Base-by-base conservation (phyloP, 2,113 vertebrate genomes). In the Corvus hawaiiensis region DNA sequence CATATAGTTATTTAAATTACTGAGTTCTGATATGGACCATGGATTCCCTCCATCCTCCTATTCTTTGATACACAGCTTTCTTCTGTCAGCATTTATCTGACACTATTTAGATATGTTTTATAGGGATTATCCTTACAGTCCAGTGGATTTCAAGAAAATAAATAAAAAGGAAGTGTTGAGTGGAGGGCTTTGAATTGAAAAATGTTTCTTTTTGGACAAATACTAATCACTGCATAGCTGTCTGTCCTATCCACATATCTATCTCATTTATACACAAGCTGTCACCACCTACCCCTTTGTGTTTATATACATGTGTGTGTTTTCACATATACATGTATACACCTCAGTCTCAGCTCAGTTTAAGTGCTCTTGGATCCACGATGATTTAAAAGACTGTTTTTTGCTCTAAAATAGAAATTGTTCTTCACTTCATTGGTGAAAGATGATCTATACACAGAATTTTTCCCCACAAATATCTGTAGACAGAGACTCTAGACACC, bases 261-360 rank as follows among this genome's bases (percentile, higher is more conserved):
- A 5, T 19, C 21, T 44, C 16, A 16, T 58, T 35, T 51, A 44
- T 27, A 23, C 4, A 37, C 3, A 56, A 33, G 32, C 1, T 2
- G 4, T 16, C 13, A 30, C 4, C 9, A 17, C 16, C 16, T 30
- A 7, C 9, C 9, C 4, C 22, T 81, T 58, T 64, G 21, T 54
- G 13, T 58, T 15, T n/a, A 43, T 49, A 16, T 19, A 32, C 2
- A 2, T 20, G 0, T 11, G 6, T 51, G 4, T 44, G 10, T 16
- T 1, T 15, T 3, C 23, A 21, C 8, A 16, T 3, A 10, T 3
- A 28, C 7, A 46, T 4, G 21, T 4, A 16, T 2, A 19, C 6
- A 20, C 20, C 16, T 59, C 51, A 73, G 16, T 18, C 11, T 55
- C 30, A 41, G 35, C 39, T 80, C 62, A 73, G 11, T 59, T 96